Base-by-base conservation (phyloP, 30 jellyfish, hydroid and myxozoan species). In the Aurelia sp. region DNA sequence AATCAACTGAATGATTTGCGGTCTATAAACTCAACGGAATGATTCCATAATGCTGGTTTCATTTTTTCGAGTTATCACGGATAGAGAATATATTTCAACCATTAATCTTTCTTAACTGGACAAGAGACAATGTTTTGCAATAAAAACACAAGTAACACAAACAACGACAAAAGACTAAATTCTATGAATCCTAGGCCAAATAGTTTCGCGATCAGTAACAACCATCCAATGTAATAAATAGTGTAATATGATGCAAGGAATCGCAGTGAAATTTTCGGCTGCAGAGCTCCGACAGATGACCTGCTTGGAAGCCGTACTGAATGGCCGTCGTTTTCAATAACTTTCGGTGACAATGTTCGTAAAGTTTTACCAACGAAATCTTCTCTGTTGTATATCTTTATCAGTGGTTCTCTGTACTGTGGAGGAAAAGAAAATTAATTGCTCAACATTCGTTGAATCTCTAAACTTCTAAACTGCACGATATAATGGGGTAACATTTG, bases 201-300 rank as follows among this genome's bases (percentile, higher is more conserved):
- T 35, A 90, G 63, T 51, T 41, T 79, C 35, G 93, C 62, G 3
- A 90, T 51, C 47, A 90, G 59, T 67, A 82, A 15, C 63, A 90
- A 76, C 97, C 94, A 90, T 15, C 64, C 63, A 0, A 79, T 52
- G 87, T 86, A 92, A 74, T 72, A 95, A 19, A 92, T 20, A 18
- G 93, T 65, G 85, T 92, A 92, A 74, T 85, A 85, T 11, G 98
- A 92, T 13, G 90, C 96, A 13, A 89, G 80, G 61, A 72, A 92
- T 10, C 98, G 91, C 40, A 92, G 96, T 5, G 97, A 92, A 52
- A 92, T 63, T 21, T 88, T 86, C 48, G 97, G 97, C 22, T 76
- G 72, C 13, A 82, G 68, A 12, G 71, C 35, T 13, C 86, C 93
- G 20, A 64, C 60, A 10, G 66, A 19, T 24, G 31, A 13, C 5